Conservation (phyloP, 2,113 vertebrate genomes). For the Oreochromis niloticus region DNA sequence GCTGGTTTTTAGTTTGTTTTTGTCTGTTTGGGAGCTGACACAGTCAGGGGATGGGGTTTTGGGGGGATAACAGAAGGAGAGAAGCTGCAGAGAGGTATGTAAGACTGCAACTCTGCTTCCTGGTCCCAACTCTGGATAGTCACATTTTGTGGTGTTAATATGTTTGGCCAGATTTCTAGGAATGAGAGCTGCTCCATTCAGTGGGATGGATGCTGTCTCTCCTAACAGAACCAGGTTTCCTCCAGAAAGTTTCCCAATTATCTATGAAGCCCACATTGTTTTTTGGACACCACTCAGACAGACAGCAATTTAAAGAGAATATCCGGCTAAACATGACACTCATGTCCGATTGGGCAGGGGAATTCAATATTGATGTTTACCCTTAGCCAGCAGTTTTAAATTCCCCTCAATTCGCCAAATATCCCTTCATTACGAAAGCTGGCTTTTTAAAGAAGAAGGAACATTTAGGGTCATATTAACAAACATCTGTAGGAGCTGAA, state of each 20-base stretch:
- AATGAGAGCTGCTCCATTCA: neutral
- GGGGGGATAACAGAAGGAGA: neutral
- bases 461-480: neutral
- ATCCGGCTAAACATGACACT: neutral
- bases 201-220: neutral
- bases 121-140: neutral
- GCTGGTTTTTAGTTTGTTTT: neutral
- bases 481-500: neutral
- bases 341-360: neutral
- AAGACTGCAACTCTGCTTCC: neutral
- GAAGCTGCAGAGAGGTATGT: neutral
- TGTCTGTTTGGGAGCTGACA: neutral
- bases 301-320: neutral
- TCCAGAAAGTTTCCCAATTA: neutral
- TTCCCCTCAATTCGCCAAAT: neutral
- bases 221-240: neutral
- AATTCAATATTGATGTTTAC: neutral
- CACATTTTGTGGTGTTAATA: neutral
- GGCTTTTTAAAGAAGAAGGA: neutral
- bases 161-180: neutral
- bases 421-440: neutral
- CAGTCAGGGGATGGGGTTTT: neutral
- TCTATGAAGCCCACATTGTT: neutral
- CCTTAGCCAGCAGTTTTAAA: neutral
- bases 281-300: neutral